Evolutionary conservation across 2,797 vertebrate genomes (phyloP), one percentile per base, ranked within the genome.

Genomic region (Acrocephalus scirpaceus): DNA sequence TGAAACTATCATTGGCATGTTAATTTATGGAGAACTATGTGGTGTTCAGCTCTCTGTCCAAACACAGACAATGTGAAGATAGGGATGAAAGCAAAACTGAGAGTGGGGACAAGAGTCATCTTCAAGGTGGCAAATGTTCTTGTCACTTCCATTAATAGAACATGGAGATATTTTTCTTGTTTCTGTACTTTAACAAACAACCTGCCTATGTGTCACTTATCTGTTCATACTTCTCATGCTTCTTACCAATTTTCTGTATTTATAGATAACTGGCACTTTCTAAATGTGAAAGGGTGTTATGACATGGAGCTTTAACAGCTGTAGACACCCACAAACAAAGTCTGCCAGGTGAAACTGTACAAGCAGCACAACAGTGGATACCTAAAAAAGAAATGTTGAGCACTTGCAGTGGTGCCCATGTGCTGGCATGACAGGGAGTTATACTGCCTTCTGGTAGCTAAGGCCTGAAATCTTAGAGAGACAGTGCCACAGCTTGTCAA

Each of bases 101-200:
- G 34, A 90, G 22, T 4, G 0, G 32, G 17, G 51, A 48, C 48
- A 64, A 36, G 32, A 82, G 50, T 57, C 50, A 75, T 65, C 38
- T 88, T 80, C 51, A 58, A 72, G 47, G 51, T 75, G 70, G 47
- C 36, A 88, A 90, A 62, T 45, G 42, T 70, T 88, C 44, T 40
- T 72, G 54, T 65, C 79, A 53, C 19, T 57, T 85, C 65, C 69
- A 50, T 67, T n/a, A 90, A 50, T 5, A 92, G 75, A 77, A 71
- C 32, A 51, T 2, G 16, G 23, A 72, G 54, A 56, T 19, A 42
- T 32, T 66, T 34, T 89, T 54, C 53, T 74, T 70, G 13, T 74
- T 90, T 88, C 70, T 77, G 27, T 69, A 48, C 84, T 88, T 78
- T 62, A 89, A 62, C 72, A 81, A 84, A 53, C 29, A 76, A 27